Evolutionary conservation across 2,113 vertebrate genomes (phyloP).

Genomic region (Gymnogyps californianus): DNA sequence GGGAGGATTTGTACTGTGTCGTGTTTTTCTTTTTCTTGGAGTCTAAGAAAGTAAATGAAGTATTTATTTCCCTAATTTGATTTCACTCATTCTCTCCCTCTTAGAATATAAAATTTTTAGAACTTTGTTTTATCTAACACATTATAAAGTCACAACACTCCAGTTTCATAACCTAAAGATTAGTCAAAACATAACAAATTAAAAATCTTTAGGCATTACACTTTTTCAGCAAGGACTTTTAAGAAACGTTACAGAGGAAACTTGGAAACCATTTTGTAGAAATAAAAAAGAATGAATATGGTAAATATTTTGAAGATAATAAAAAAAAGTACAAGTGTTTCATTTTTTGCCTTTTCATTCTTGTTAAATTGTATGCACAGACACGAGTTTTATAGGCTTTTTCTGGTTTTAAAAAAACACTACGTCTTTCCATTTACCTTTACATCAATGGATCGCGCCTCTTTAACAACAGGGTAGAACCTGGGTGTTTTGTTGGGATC

Average conservation of each 20-base stretch:
- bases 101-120: background rate
- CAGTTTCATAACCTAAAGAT: background rate
- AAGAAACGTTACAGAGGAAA: background rate
- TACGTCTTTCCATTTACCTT: slow-evolving; percentile 71
- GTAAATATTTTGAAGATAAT: background rate
- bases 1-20: slow-evolving; percentile 90
- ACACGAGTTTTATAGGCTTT: background rate
- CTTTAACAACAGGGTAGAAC: slow-evolving; percentile 95
- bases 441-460: slow-evolving; percentile 77
- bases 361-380: background rate
- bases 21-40: slow-evolving; percentile 91
- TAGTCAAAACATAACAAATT: background rate
- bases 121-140: background rate
- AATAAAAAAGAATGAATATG: background rate
- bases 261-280: background rate
- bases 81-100: background rate
- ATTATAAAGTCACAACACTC: slow-evolving; percentile 43
- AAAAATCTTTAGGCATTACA: background rate
- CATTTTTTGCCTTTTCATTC: background rate
- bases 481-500: slow-evolving; percentile 88
- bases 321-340: background rate
- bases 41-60: slow-evolving; percentile 72
- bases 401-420: background rate
- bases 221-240: background rate
- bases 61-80: slow-evolving; percentile 45